Base-by-base conservation (phyloP, 1,140 invertebrate species). In the Vanessa atalanta region DNA sequence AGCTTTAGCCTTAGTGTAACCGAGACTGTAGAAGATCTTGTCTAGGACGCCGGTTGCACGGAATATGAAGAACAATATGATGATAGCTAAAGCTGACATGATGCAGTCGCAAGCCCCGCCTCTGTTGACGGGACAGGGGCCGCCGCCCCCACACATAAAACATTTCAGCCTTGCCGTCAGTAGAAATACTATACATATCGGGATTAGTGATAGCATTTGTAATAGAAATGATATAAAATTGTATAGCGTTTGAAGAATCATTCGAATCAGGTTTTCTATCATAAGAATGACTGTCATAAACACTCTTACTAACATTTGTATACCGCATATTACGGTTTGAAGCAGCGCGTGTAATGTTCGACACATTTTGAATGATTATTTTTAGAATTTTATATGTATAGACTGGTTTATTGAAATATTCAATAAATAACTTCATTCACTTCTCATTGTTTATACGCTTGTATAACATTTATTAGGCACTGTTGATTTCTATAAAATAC, bases 181-280 rank as follows among this genome's bases (percentile, higher is more conserved):
- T 12, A 89, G 53, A 65, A 92, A 90, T 55, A 92, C 83, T 3
- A 85, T 51, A 68, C 90, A 90, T 57, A 92, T 88, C 6, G 90
- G 88, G 76, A 92, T 79, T 0, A 92, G 76, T 0, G 90, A 90
- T 57, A 89, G 67, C 78, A 90, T 82, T 83, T 92, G 90, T 0
- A 92, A 72, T 37, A 92, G 0, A 20, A 90, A 90, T 37, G 90
- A 90, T 78, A 92, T 79, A 63, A 90, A 89, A 74, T 92, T 92
- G 73, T 90, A 92, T 3, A 89, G 9, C 0, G 88, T 90, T 63
- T 90, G 90, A 15, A 92, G 73, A 0, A 90, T 66, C 88, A 90
- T 88, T 68, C 88, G 74, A 70, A 90, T 84, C 2, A 92, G 73
- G 64, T 89, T 90, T 60, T 92, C 90, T 61, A 89, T 74, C 90